Evolutionary conservation across 2,888 invertebrate genomes (phyloP), one percentile per base, ranked within the genome.

Genomic region (Sicus ferrugineus): DNA sequence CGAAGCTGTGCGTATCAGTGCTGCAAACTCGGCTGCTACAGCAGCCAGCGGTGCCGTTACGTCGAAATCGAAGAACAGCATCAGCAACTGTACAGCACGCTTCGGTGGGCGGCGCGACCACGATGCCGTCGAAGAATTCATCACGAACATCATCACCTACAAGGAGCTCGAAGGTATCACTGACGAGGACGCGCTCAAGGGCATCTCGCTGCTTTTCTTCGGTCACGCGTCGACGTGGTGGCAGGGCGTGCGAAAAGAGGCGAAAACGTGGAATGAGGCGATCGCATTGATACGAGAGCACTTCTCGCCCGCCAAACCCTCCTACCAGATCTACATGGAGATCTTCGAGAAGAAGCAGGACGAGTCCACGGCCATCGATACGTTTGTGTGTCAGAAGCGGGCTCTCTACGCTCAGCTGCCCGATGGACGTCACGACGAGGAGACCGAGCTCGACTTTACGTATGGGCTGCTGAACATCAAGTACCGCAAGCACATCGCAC

Each of bases 301-400:
- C 71, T 83, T 83, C 67, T 82, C 83, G 46, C 83, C 83, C 59
- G 76, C 78, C 0, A 84, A 83, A 67, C 83, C 83, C 23, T 73
- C 79, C 16, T 84, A 83, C 63, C 84, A 84, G 74, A 77, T 83
- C 34, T 83, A 84, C 72, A 77, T 81, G 78, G 84, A 84, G 75
- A 78, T 83, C 69, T 82, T 82, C 68, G 79, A 81, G 58, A 72
- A 76, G 23, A 81, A 79, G 56, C 83, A 83, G 61, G 75, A 70
- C 0, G 78, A 80, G 26, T 3, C 5, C n/a, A 73, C 73, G 0
- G 74, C 75, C 66, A 83, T 83, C 58, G 83, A 84, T 68, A 78
- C 78, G 7, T 83, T 83, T 58, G 78, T 83, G 34, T 81, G 81
- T 3, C 77, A 78, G 63, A 80, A 84, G 69, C 77, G 83, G 6